These are phyloP conservation scores for Cyrtorhinus lividipennis DNA, from an alignment of 1,140 invertebrate genomes.

Conservation along the genomic window DNA sequence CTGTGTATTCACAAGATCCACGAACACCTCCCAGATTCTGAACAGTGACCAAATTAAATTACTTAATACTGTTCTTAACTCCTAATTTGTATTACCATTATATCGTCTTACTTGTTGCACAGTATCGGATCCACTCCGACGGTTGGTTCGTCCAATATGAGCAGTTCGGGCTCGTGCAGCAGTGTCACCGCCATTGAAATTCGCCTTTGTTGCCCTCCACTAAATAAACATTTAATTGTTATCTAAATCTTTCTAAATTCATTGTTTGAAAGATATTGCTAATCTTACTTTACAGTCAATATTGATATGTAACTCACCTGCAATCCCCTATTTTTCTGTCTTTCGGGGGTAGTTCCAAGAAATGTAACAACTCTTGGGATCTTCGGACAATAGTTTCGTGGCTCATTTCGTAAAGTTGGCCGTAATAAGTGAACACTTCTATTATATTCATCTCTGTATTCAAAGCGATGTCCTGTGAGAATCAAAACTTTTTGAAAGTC, in stretches of 20 bases:
- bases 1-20: slow-evolving; percentile 71
- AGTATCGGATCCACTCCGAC: slow-evolving; percentile 80
- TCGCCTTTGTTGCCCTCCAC: slow-evolving; percentile 74
- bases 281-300: no score
- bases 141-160: slow-evolving; percentile 84
- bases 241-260: no score
- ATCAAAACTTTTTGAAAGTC: no score
- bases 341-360: slow-evolving; percentile 38
- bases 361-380: slow-evolving; percentile 40
- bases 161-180: slow-evolving; percentile 68
- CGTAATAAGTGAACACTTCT: slow-evolving; percentile 40
- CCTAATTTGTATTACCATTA: neutral
- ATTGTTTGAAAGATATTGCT: no score
- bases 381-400: slow-evolving; percentile 26
- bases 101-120: slow-evolving; percentile 50
- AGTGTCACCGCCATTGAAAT: slow-evolving; percentile 73
- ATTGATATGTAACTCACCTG: no score
- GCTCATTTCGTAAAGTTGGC: slow-evolving; percentile 35
- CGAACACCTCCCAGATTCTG: slow-evolving; percentile 88
- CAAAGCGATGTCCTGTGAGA: slow-evolving; percentile 30
- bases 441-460: slow-evolving; percentile 38
- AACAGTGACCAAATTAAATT: neutral
- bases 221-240: slow-evolving; percentile 40
- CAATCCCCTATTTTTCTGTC: slow-evolving; percentile 58
- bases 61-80: neutral